Conservation (phyloP, 2,888 invertebrate species). For the Sympetrum striolatum region DNA sequence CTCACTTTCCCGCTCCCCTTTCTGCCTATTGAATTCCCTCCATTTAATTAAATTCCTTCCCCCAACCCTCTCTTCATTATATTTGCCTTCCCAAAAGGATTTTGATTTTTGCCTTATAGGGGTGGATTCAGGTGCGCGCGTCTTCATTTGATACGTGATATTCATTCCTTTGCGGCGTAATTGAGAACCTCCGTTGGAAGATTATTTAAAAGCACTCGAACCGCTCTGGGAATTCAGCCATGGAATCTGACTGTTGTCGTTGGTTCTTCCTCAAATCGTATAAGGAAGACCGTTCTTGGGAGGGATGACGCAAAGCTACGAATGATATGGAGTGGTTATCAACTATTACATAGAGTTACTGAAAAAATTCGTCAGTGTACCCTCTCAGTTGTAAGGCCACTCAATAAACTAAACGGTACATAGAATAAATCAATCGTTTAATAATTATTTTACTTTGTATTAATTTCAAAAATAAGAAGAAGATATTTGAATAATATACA, state of each 20-base stretch:
- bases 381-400: too few relatives aligned
- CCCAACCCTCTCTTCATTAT: neutral
- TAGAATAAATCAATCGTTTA: too few relatives aligned
- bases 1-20: neutral
- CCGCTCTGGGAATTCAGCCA: neutral
- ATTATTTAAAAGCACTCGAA: neutral
- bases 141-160: neutral
- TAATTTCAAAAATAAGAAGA: too few relatives aligned
- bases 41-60: neutral
- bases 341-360: too few relatives aligned
- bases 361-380: too few relatives aligned
- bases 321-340: too few relatives aligned
- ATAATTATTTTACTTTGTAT: too few relatives aligned
- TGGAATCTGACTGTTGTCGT: neutral
- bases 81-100: neutral
- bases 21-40: neutral
- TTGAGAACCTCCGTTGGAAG: neutral
- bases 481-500: too few relatives aligned
- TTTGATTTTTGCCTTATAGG: neutral
- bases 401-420: too few relatives aligned
- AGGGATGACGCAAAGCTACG: too few relatives aligned
- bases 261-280: neutral
- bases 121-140: neutral
- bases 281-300: neutral
- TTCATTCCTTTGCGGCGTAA: neutral